phyloP scores from a whole-genome alignment of 1,140 invertebrate species.

The Hydropsyche tenuis region DNA sequence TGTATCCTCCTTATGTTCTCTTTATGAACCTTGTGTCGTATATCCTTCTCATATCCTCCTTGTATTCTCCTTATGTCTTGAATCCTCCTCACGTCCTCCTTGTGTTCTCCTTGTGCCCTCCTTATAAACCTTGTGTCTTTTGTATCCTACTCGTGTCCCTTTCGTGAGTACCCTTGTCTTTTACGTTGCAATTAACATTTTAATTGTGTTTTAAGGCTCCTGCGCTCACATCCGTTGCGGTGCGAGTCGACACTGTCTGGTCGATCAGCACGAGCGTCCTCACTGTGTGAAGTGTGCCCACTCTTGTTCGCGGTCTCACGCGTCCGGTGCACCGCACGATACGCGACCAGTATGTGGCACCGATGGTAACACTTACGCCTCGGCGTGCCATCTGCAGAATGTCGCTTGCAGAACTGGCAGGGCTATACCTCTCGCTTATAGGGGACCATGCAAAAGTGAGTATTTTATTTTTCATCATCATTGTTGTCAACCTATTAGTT shows the following conservation, averaged over 20 bases:
- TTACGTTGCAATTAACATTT: no score
- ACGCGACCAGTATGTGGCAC: slow-evolving; percentile 79
- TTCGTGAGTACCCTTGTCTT: no score
- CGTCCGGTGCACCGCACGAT: no score
- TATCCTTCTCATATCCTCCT: no score
- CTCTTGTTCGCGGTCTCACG: slow-evolving; percentile 65
- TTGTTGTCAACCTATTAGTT: no score
- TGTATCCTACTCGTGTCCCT: no score
- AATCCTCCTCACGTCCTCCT: no score
- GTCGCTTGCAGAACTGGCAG: slow-evolving; percentile 81
- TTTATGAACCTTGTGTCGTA: no score
- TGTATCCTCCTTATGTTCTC: no score
- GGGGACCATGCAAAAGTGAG: slow-evolving; percentile 83
- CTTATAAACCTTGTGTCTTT: no score
- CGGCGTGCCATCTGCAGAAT: slow-evolving; percentile 82
- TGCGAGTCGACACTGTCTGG: slow-evolving; percentile 79
- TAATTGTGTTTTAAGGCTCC: slow-evolving; percentile 64
- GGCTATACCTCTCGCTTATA: slow-evolving; percentile 85
- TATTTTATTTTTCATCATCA: slow-evolving; percentile 35
- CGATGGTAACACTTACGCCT: slow-evolving; percentile 86
- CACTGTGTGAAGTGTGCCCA: slow-evolving; percentile 82
- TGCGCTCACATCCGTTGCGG: slow-evolving; percentile 81
- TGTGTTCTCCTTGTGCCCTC: no score
- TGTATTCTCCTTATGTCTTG: no score
- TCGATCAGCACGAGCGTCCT: slow-evolving; percentile 84